Conservation (phyloP, 2,888 invertebrate genomes). For the Punctoribates punctum region DNA sequence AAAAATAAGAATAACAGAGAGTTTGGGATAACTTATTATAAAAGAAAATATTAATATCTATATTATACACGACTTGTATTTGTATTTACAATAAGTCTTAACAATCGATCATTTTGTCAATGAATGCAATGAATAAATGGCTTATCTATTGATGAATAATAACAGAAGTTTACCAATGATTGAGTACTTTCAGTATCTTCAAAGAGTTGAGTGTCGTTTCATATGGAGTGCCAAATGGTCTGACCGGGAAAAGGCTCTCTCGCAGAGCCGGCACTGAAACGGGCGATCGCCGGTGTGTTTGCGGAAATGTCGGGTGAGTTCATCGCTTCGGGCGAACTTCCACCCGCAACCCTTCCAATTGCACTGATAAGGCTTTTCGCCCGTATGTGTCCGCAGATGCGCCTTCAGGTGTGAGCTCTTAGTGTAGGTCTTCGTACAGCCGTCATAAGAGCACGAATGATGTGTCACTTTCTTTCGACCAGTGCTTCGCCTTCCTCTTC, state of each 20-base stretch:
- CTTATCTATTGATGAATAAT: no score
- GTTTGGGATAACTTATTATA: no score
- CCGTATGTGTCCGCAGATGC: constrained; percentile 62
- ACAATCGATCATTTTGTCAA: no score
- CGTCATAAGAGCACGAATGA: constrained; percentile 59
- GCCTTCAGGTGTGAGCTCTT: constrained; percentile 64
- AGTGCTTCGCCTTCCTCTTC: constrained; percentile 12
- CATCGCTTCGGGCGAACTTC: constrained; percentile 63
- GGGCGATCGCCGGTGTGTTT: constrained; percentile 62
- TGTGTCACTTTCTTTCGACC: constrained; percentile 59
- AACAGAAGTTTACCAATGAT: no score
- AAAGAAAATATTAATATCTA: no score
- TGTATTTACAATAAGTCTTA: no score
- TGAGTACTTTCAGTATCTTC: no score
- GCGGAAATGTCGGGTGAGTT: constrained; percentile 62
- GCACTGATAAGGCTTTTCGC: constrained; percentile 65
- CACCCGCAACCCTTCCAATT: constrained; percentile 62
- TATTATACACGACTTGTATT: no score
- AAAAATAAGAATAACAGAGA: no score
- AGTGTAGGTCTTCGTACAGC: constrained; percentile 62
- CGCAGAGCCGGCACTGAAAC: constrained; percentile 64
- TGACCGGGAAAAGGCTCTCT: constrained; percentile 63
- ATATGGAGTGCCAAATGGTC: constrained; percentile 66
- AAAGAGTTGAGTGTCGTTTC: constrained; percentile 58
- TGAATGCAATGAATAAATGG: no score